A percentile compares a stretch with the other conserved stretches of the same genome.
These are phyloP conservation scores for Embiotoca jacksoni DNA, from an alignment of 2,113 vertebrate species.

Conservation along the genomic window DNA sequence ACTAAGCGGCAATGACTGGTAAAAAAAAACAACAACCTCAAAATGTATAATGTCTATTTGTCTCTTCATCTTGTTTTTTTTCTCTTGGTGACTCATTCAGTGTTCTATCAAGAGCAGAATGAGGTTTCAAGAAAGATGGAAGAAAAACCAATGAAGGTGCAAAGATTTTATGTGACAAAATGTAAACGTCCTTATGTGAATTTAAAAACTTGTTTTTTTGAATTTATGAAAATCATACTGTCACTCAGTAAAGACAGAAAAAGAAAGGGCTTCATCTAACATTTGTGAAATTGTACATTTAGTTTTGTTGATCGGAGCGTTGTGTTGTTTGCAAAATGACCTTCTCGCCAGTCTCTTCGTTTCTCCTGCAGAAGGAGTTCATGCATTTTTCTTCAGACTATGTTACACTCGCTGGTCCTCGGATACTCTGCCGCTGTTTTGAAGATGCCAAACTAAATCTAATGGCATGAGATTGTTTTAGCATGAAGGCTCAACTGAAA, in stretches of 20 bases:
- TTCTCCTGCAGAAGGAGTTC: neutral
- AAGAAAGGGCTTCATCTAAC: no score
- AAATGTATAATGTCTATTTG: slow-evolving; percentile 60
- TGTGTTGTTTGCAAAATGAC: no score
- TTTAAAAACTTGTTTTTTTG: neutral
- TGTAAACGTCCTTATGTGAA: neutral
- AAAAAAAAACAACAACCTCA: slow-evolving; percentile 53
- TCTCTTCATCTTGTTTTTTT: slow-evolving; percentile 53
- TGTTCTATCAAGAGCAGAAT: slow-evolving; percentile 71
- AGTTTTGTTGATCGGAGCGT: no score
- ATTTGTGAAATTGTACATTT: no score
- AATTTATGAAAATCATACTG: no score
- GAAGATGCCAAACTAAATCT: neutral
- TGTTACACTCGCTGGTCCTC: neutral
- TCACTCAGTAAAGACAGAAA: no score
- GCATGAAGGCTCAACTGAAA: neutral
- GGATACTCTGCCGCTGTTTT: neutral
- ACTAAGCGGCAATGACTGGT: slow-evolving; percentile 61
- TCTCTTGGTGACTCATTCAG: slow-evolving; percentile 62
- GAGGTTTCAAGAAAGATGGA: slow-evolving; percentile 60
- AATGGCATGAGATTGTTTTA: neutral
- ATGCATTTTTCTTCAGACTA: neutral
- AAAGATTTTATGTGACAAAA: neutral
- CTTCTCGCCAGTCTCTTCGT: neutral
- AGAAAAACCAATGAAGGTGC: slow-evolving; percentile 7